Evolutionary conservation across 37 sponge, comb jelly and placozoan genomes (phyloP), one percentile per base, ranked within the genome.

Genomic region (Geodia barretti): DNA sequence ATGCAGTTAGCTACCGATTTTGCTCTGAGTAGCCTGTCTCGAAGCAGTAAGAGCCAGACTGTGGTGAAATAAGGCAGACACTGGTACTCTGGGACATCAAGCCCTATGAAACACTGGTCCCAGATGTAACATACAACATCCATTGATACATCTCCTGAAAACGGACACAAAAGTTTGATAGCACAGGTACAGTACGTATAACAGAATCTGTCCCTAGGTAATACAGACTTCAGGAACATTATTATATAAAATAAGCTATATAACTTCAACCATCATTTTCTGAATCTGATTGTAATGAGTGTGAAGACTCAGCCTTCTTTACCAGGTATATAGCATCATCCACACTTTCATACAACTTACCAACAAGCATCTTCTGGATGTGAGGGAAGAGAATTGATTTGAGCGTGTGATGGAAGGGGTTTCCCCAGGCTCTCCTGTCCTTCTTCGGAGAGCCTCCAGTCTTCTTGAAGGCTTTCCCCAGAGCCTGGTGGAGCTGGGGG

Each of bases 61-160:
- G 77, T 47, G 5, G 61, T 68, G 75, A 74, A 41, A 32, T 83
- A 83, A 1, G 75, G 84, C 69, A 83, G 68, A 40, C 63, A 83
- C 69, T 74, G 76, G 35, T 67, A 83, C 35, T 63, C 75, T 0
- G 70, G 70, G 1, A 75, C 54, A 29, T 75, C 76, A 67, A 83
- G 14, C n/a, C 74, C 69, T 1, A 83, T 74, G 76, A 83, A 83
- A 42, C 84, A 83, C 66, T 83, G 84, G 58, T 83, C 84, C 68
- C 77, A 77, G 0, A 85, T 65, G 42, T 34, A 86, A 43, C 73
- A 74, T 1, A 74, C 37, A 25, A 74, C 75, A 37, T 77, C 71
- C 75, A 80, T 81, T 34, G 78, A 80, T 17, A 80, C 30, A 80
- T 75, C 66, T n/a, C 81, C 70, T 75, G 32, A 28, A n/a, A n/a